These are phyloP conservation scores for Trissolcus japonicus DNA, from an alignment of 2,888 invertebrate genomes.

Conservation along the genomic window DNA sequence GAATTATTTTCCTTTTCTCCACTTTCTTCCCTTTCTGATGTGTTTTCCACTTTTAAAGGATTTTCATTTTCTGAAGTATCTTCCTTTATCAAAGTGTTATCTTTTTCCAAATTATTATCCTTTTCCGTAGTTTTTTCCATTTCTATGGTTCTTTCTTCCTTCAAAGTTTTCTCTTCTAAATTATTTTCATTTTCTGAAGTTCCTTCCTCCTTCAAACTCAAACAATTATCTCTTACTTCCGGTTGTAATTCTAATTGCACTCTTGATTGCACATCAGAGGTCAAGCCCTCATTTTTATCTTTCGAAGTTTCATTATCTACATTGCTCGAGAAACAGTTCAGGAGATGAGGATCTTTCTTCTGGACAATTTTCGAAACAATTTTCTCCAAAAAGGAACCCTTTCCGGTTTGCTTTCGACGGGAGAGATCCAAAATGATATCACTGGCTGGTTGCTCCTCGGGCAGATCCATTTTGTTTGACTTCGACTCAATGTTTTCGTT, in stretches of 20 bases:
- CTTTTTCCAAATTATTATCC: background rate
- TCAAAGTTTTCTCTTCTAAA: background rate
- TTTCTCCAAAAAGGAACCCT: conserved; percentile 73
- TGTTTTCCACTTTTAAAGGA: background rate
- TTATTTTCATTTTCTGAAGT: background rate
- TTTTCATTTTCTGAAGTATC: conserved; percentile 19
- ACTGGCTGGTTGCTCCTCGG: conserved; percentile 59
- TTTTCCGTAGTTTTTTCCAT: conserved; percentile 1
- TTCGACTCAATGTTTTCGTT: background rate
- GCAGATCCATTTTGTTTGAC: background rate
- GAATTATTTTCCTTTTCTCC: background rate
- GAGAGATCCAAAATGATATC: conserved; percentile 73
- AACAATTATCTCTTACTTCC: background rate
- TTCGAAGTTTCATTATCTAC: background rate
- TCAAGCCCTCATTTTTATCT: background rate
- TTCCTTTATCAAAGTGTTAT: conserved; percentile 18
- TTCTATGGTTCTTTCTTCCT: background rate
- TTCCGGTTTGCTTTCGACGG: conserved; percentile 70
- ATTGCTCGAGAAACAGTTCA: background rate
- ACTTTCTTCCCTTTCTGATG: conserved; percentile 3
- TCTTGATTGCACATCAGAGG: background rate
- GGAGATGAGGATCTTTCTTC: conserved; percentile 67
- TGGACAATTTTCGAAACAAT: conserved; percentile 74
- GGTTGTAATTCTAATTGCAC: background rate
- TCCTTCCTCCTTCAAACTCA: background rate